phyloP scores from a whole-genome alignment of 2,113 vertebrate species.

The Merops nubicus region DNA sequence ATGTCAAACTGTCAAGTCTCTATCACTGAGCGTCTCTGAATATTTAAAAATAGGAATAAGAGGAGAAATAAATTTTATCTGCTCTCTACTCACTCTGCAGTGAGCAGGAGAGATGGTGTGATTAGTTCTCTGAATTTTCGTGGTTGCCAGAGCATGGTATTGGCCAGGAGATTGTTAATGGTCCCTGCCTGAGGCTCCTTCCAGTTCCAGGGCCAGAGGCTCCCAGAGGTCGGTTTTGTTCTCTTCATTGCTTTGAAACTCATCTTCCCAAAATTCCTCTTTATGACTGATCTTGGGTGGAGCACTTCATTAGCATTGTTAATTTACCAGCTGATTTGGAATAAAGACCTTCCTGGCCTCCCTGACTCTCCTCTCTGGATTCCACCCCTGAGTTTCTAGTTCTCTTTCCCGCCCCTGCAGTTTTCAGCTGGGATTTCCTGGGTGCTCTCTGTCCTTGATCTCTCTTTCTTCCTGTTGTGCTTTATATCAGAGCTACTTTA shows the following conservation, averaged over 20 bases:
- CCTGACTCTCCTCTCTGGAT: background rate
- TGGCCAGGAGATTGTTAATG: background rate
- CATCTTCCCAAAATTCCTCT: background rate
- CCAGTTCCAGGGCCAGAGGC: background rate
- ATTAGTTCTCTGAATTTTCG: background rate
- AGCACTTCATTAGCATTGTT: background rate
- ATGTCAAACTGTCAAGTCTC: slow-evolving; percentile 62
- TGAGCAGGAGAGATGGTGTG: background rate
- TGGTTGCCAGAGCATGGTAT: background rate
- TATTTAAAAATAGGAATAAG: slow-evolving; percentile 51
- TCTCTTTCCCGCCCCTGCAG: background rate
- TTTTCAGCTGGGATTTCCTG: background rate
- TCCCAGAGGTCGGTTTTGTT: background rate
- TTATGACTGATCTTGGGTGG: background rate
- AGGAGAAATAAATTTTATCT: background rate
- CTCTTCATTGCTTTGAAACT: background rate
- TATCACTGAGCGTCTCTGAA: background rate
- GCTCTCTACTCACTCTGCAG: fast-evolving
- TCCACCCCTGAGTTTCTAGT: background rate
- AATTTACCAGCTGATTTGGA: background rate
- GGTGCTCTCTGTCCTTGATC: background rate
- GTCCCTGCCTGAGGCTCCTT: background rate
- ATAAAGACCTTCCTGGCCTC: background rate
- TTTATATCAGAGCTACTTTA: background rate
- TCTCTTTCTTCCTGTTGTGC: background rate